Evolutionary conservation across 1,140 invertebrate species (phyloP).

Genomic region (Leucophenga varia): DNA sequence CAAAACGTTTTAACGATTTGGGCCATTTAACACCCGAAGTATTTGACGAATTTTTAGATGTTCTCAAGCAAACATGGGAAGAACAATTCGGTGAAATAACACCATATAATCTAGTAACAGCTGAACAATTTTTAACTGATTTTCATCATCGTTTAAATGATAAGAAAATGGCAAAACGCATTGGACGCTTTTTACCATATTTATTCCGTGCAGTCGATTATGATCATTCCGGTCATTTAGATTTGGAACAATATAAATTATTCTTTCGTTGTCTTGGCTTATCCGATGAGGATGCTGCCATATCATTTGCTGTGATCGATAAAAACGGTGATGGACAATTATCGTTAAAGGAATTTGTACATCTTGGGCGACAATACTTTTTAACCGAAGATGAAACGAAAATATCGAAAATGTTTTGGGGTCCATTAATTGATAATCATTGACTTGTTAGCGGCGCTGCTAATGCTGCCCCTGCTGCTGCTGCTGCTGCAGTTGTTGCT

Average conservation of each 20-base stretch:
- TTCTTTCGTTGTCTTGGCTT: constrained; percentile 79
- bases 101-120: constrained; percentile 76
- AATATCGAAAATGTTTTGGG: constrained; percentile 84
- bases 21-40: constrained; percentile 68
- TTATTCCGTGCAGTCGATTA: constrained; percentile 82
- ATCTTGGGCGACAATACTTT: constrained; percentile 77
- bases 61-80: constrained; percentile 75
- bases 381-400: constrained; percentile 71
- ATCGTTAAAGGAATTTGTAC: constrained; percentile 75
- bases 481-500: constrained; percentile 23
- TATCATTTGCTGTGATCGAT: constrained; percentile 76
- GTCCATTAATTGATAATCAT: constrained; percentile 63
- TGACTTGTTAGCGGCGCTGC: constrained; percentile 35
- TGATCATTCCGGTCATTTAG: constrained; percentile 74
- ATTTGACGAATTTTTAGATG: constrained; percentile 66
- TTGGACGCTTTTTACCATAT: constrained; percentile 74
- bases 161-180: constrained; percentile 69
- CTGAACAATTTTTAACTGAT: constrained; percentile 77
- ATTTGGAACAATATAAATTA: constrained; percentile 77
- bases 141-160: constrained; percentile 80
- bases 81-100: constrained; percentile 80
- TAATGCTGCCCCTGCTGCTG: constrained; percentile 39
- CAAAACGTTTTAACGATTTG: constrained; percentile 70
- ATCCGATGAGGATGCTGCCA: constrained; percentile 69
- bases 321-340: constrained; percentile 75